Evolutionary conservation across 2,888 invertebrate species (phyloP), one percentile per base, ranked within the genome.

Genomic region (Drosophila tripunctata): DNA sequence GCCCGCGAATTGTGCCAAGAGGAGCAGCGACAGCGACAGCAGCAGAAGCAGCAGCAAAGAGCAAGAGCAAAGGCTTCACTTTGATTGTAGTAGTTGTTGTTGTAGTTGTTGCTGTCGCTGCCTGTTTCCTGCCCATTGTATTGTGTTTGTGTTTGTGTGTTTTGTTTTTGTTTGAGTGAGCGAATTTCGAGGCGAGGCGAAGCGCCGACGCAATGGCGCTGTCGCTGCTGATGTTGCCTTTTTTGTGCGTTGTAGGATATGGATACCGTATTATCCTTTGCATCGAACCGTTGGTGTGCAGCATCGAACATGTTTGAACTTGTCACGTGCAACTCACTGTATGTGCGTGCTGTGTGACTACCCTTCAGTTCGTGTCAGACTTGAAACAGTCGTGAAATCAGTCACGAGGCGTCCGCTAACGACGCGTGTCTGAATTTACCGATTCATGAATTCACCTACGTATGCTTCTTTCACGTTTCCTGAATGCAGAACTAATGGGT

Each of bases 1-100:
- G 47, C 62, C 66, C 83, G 83, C 80, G 79, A 80, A 83, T 72
- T 77, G 77, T 79, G 78, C 78, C 79, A 78, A 67, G 55, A 61
- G 66, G 30, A 60, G 38, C 36, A 60, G 41, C 40, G 60, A 33
- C 36, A 38, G 22, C 40, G 52, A 21, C 47, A 45, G 47, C 55
- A 50, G 45, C 22, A 65, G 36, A 47, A 43, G 36, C 27, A 10
- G 27, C 27, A 27, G 27, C 10, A 27, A 27, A 27, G 24, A 64
- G 61, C 70, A 72, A 54, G 57, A 48, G 68, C 67, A 67, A 62
- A 72, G 68, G 73, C 73, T 67, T 61, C 54, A 69, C 45, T 68
- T 50, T 65, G 40, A 45, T 55, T 50, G 41, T 54, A 54, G 31
- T 19, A 33, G 30, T 44, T 71, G 54, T 21, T 57, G 35, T n/a